Evolutionary conservation across 2,888 invertebrate species (phyloP), one percentile per base, ranked within the genome.

Genomic region (Drosophila affinis): DNA sequence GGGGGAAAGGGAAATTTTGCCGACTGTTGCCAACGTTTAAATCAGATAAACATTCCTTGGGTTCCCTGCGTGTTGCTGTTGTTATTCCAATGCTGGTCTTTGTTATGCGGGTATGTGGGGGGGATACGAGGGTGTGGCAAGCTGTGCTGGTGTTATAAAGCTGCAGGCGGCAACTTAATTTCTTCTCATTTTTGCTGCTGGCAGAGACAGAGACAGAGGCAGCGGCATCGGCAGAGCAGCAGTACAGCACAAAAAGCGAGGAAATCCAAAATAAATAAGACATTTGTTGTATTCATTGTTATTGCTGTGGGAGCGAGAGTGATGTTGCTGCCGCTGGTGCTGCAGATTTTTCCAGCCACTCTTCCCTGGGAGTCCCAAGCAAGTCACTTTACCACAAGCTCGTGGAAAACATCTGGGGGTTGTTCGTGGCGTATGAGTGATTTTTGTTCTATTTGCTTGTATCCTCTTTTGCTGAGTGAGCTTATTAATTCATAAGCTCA

Each of bases 91-190:
- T 78, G 77, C 74, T 79, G 45, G 60, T 72, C 64, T 18, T 59
- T 63, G 29, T 62, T 65, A 44, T 77, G 62, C 57, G 58, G 59
- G 44, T 62, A 12, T 44, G 45, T 29, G 48, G 32, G 57, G n/a
- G 29, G 48, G 55, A 52, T 17, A 29, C n/a, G 59, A 68, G 72
- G 52, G 82, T 64, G 63, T 75, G 79, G 71, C 72, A 72, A 57
- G 62, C 64, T 63, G 58, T 73, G 76, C 62, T 76, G 72, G 84
- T 82, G 84, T 81, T 81, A 82, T 79, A 82, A 81, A 77, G 71
- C 84, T 85, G 81, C 77, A 85, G 84, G 87, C 87, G 79, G 86
- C 81, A 87, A 87, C 84, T 87, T 87, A 85, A 87, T 85, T 85
- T 85, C 81, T 72, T 70, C 81, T 73, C 72, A 70, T 57, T 62